phyloP scores from a whole-genome alignment of 1,140 invertebrate species.

The Penaeus chinensis region DNA sequence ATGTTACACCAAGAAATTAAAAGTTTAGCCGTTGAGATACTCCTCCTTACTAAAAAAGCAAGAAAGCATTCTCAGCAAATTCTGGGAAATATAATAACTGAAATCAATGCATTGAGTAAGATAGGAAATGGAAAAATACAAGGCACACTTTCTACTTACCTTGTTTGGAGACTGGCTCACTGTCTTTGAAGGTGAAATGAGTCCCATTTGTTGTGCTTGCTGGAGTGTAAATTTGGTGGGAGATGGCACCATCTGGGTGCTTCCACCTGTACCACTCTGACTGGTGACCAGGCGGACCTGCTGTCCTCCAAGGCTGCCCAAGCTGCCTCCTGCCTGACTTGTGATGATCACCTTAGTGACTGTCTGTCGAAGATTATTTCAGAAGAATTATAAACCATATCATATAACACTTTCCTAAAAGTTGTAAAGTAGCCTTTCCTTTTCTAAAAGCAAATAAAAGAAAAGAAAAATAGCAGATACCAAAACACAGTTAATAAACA shows the following conservation, averaged over 20 bases:
- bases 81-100: no score
- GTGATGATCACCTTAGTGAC: conserved; percentile 75
- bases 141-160: conserved; percentile 10
- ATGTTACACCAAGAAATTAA: not conserved
- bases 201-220: conserved; percentile 78
- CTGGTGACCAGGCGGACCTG: conserved; percentile 64
- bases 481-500: no score
- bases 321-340: conserved; percentile 68
- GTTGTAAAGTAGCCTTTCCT: no score
- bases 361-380: conserved; percentile 66
- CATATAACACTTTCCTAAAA: not conserved
- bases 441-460: no score
- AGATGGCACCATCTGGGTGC: conserved; percentile 65
- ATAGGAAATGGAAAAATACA: no score
- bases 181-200: conserved; percentile 72
- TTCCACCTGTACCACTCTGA: conserved; percentile 47
- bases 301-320: conserved; percentile 55
- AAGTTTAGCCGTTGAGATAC: no score
- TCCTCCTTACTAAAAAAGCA: no score
- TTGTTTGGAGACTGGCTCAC: conserved; percentile 64
- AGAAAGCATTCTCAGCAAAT: no score
- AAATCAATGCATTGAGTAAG: no score
- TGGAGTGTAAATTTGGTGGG: conserved; percentile 78
- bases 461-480: no score
- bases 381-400: not conserved